Evolutionary conservation across 2,113 vertebrate species (phyloP).

Genomic region (Corydoras maculifer): DNA sequence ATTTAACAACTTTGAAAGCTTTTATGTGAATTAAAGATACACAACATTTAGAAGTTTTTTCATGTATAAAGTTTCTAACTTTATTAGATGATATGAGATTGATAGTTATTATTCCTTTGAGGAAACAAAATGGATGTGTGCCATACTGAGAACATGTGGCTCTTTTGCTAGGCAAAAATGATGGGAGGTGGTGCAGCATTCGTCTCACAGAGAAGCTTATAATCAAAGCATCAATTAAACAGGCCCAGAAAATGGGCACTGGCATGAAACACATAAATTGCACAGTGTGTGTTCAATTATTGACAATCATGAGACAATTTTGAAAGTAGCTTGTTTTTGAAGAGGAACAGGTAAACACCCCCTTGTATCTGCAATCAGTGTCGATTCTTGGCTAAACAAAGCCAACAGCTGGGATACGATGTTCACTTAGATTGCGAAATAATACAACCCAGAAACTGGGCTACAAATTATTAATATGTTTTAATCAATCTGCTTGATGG

Average conservation of each 20-base stretch:
- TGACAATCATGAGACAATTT: constrained; percentile 63
- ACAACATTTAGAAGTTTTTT: neutral
- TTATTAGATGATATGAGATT: constrained; percentile 18
- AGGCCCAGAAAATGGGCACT: constrained; percentile 45
- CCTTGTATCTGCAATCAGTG: constrained; percentile 33
- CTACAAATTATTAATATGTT: neutral
- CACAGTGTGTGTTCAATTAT: constrained; percentile 57
- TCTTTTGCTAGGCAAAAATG: constrained; percentile 16
- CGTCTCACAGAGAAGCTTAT: constrained; percentile 45
- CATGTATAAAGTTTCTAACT: neutral
- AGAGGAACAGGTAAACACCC: constrained; percentile 54
- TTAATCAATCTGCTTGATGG: neutral
- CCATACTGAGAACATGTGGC: constrained; percentile 43
- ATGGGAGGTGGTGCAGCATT: constrained; percentile 36
- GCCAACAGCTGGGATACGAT: constrained; percentile 32
- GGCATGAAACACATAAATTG: constrained; percentile 53
- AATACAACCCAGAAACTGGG: neutral
- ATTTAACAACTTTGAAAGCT: too few relatives aligned
- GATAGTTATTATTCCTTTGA: constrained; percentile 36
- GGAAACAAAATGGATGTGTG: constrained; percentile 30
- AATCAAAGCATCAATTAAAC: constrained; percentile 47
- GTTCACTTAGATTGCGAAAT: neutral
- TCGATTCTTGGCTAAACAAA: constrained; percentile 39
- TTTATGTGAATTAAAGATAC: too few relatives aligned
- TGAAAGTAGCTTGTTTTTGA: constrained; percentile 53